Conservation (phyloP, 2,113 vertebrate species). For the Cariama cristata region DNA sequence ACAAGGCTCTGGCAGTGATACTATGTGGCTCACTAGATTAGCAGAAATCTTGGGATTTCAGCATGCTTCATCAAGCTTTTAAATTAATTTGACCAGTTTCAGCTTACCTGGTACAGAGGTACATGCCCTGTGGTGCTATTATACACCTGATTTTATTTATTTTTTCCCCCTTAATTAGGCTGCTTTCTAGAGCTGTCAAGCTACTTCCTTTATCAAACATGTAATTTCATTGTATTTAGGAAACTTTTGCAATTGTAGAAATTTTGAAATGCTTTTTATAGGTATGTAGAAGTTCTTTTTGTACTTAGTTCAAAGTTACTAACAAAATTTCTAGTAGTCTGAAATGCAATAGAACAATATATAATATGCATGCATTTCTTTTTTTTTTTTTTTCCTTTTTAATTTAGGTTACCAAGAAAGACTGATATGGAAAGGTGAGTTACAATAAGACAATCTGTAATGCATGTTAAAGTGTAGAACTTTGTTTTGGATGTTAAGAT, state of each 20-base stretch:
- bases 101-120: neutral
- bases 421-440: conserved; percentile 98
- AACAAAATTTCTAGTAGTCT: neutral
- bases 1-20: neutral
- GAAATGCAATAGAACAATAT: neutral
- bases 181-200: neutral
- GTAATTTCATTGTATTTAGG: neutral
- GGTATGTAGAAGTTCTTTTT: neutral
- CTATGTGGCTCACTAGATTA: neutral
- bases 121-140: neutral
- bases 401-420: conserved; percentile 91
- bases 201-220: neutral
- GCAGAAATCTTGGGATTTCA: neutral
- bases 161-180: neutral
- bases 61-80: neutral
- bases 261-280: neutral
- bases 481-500: neutral
- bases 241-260: neutral
- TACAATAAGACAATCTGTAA: neutral
- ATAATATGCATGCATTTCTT: neutral
- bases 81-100: neutral
- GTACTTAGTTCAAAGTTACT: neutral
- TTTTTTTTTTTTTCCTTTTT: neutral
- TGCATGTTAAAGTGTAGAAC: neutral
- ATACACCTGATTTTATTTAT: neutral